Evolutionary conservation across 2,797 vertebrate genomes (phyloP), one percentile per base, ranked within the genome.

Genomic region (Enteromius mattozi): DNA sequence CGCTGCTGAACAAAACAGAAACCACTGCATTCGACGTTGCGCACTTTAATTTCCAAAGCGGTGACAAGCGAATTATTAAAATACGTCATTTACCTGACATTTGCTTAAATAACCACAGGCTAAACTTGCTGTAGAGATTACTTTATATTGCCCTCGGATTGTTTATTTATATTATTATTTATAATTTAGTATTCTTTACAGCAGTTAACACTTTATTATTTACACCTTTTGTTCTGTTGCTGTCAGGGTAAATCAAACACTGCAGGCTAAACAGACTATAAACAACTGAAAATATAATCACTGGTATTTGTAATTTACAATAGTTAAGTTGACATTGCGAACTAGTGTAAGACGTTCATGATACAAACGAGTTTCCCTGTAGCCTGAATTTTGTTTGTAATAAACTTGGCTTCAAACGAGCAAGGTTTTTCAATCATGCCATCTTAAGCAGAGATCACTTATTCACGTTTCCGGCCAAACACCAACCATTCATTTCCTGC

Each of bases 1-100:
- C 40, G 47, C 78, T 69, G 78, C 69, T n/a, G 33, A 69, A 7
- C 37, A 21, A 79, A 81, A 63, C 69, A 17, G 51, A 81, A 45
- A 71, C 37, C 51, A 81, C 19, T 45, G 37, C 68, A 33, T 27
- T 24, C 51, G 19, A 72, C 40, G 54, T 81, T 47, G 54, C 69
- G 37, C 54, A 72, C 27, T 72, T 72, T 37, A n/a, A 24, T 72
- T 81, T 35, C 33, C 9, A 45, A 3, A 24, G 21, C 19, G 10
- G 6, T 3, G 21, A 40, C 10, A 33, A 21, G 10, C 17, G 0
- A 47, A 33, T 30, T 0, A 30, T 30, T 21, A 2, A 65, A 63
- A 45, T 65, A 33, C 24, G 37, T 78, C 2, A 61, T 27, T 7
- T 27, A 24, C 33, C 24, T 10, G 8, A 3, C 9, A 6, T 69